Evolutionary conservation across 2,797 vertebrate genomes (phyloP), one percentile per base, ranked within the genome.

Genomic region (Pogonophryne albipinna): DNA sequence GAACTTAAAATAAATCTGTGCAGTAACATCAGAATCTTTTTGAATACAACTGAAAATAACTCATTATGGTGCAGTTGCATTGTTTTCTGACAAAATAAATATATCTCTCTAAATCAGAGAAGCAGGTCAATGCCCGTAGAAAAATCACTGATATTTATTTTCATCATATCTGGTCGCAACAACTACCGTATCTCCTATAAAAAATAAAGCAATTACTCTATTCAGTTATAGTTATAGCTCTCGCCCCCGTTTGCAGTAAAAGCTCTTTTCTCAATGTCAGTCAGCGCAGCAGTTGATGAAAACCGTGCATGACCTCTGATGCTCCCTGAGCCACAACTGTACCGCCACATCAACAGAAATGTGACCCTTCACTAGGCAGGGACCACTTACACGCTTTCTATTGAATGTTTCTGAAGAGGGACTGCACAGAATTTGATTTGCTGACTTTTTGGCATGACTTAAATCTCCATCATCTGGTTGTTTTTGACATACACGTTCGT

Each of bases 311-410:
- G 82, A 82, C 83, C 79, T 51, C 66, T 31, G 41, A 71, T 16
- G 65, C 76, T 62, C 71, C 55, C 65, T 52, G 57, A 79, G 71
- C 80, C 74, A 71, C 82, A 80, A 15, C 65, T 74, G 2, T 2
- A 62, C 47, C 27, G 50, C 53, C 62, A 55, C 72, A 67, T 81
- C 61, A 46, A 65, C 71, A 71, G 71, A 52, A 78, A 78, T 61
- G 41, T 64, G 79, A 85, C 67, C 72, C 19, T 27, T 51, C 53
- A n/a, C 65, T 51, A 27, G 17, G 17, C 66, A 58, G 19, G n/a
- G 84, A 65, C 44, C 55, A 71, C 70, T 81, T 76, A 41, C 66
- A 79, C 55, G 42, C 56, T 73, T 60, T 66, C 23, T 68, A 71
- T 82, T 78, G 65, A 89, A 85, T 53, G 23, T 15, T 57, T 73